Evolutionary conservation across 2,113 vertebrate species (phyloP), one percentile per base, ranked within the genome.

Genomic region (Clinocottus analis): DNA sequence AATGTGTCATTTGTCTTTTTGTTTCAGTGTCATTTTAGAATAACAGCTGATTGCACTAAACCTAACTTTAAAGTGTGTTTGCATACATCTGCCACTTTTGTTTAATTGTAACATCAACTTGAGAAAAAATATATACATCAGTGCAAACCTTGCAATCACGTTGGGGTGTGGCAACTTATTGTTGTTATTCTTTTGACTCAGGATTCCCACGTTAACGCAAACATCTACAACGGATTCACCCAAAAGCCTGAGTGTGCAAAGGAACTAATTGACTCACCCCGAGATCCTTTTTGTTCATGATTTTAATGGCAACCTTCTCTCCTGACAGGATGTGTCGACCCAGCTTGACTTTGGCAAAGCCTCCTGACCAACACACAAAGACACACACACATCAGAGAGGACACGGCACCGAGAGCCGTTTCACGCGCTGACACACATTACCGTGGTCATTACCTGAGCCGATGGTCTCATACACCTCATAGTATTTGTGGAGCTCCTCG

Each of bases 311-410:
- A 84, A 99, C 98, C 68, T 97, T 97, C 91, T 99, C 97, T 86
- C 97, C 96, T 2, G 97, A 97, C 77, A 96, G 91, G 65, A 95
- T 93, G 90, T 99, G 98, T 29, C 92, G 92, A 0, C 94, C 98
- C 70, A 98, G 95, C 74, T 99, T 99, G 59, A 99, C 98, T 83
- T 99, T 99, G 6, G 97, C 98, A 91, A 99, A 99, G 16, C 97
- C 98, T 85, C 98, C 98, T 99, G 87, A 51, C 59, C 72, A 76
- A 70, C 17, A 81, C n/a, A 78, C 31, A 29, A 6, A 75, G 2
- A 19, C 4, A 19, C n/a, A 53, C 41, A 27, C 0, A 31, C 9
- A 53, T 10, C 1, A 41, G 14, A 51, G 6, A 33, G 0, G 1
- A 51, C 0, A 35, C 14, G 17, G 3, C 10, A 29, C 6, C 1